Percentiles rank a stretch among this genome's conserved stretches.
Conservation (phyloP, 2,888 invertebrate species). For the Drosophila dives region DNA sequence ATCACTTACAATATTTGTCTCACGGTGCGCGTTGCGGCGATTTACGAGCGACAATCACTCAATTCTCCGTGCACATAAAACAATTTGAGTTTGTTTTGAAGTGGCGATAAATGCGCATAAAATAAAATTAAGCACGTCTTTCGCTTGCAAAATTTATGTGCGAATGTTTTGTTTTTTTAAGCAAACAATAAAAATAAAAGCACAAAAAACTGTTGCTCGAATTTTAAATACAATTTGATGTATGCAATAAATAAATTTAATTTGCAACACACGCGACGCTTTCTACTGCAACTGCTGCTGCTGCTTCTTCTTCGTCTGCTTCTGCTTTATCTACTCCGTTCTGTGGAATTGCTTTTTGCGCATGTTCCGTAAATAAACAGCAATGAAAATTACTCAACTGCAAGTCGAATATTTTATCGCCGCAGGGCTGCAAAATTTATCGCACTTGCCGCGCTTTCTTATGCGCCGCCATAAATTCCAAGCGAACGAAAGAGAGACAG, state of each 20-base stretch:
- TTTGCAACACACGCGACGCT: slow-evolving; percentile 70
- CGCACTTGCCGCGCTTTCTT: slow-evolving; percentile 70
- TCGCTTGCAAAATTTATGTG: slow-evolving; percentile 62
- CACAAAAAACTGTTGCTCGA: slow-evolving; percentile 40
- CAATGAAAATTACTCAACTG: slow-evolving; percentile 70
- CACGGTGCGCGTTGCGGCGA: slow-evolving; percentile 31
- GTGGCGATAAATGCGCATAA: slow-evolving; percentile 59
- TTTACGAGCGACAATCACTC: slow-evolving; percentile 70
- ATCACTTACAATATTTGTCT: slow-evolving; percentile 42
- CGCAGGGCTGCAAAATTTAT: slow-evolving; percentile 81
- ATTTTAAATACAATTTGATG: slow-evolving; percentile 48
- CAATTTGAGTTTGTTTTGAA: slow-evolving; percentile 54
- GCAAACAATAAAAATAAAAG: slow-evolving; percentile 19
- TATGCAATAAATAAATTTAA: slow-evolving; percentile 70
- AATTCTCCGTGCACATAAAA: slow-evolving; percentile 57
- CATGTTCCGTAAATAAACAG: slow-evolving; percentile 71
- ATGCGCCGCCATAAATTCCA: slow-evolving; percentile 59
- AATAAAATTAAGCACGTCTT: slow-evolving; percentile 70
- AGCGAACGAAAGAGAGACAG: slow-evolving; percentile 12
- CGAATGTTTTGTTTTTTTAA: slow-evolving; percentile 35
- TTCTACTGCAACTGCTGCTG: slow-evolving; percentile 27
- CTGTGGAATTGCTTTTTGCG: slow-evolving; percentile 63
- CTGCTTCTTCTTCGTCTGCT: slow-evolving; percentile 21
- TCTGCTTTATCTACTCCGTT: slow-evolving; percentile 24
- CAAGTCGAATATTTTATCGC: slow-evolving; percentile 79